Percentiles rank a stretch among this genome's conserved stretches.
Evolutionary conservation across 2,113 vertebrate species (phyloP).

Genomic region (Bujurquina vittata): DNA sequence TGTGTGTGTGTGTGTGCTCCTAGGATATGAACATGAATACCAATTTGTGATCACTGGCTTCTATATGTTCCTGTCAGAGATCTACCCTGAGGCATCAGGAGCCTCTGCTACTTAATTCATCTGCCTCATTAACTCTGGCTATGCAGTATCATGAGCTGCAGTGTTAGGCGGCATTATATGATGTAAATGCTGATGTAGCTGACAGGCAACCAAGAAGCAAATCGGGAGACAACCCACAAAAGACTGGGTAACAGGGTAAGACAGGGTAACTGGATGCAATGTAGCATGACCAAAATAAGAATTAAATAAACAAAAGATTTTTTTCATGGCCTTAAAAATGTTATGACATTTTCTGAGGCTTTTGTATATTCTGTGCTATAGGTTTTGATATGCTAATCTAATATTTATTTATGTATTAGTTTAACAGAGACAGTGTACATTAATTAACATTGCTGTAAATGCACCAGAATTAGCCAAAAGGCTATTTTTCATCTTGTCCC

Average conservation of each 20-base stretch:
- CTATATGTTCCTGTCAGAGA: constrained; percentile 13
- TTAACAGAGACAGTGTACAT: too few species aligned
- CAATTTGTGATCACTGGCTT: constrained; percentile 16
- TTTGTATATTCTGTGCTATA: not conserved
- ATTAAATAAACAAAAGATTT: not conserved
- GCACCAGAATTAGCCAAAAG: too few species aligned
- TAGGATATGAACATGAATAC: not conserved
- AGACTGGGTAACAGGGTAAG: not conserved
- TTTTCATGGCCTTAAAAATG: not conserved
- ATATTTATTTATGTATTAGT: too few species aligned
- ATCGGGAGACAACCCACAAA: not conserved
- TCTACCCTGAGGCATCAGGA: not conserved
- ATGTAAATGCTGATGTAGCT: not conserved
- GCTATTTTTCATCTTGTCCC: too few species aligned
- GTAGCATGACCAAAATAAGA: not conserved
- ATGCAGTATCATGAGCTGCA: not conserved
- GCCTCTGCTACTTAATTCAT: constrained; percentile 3
- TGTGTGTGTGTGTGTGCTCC: not conserved
- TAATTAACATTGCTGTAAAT: too few species aligned
- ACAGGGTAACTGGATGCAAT: not conserved
- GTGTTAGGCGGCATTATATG: not conserved
- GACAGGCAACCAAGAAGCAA: not conserved
- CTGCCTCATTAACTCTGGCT: constrained; percentile 29
- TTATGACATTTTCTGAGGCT: not conserved
- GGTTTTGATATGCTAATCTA: not conserved